Base-by-base conservation (phyloP, 2,797 vertebrate species). In the Todus mexicanus region DNA sequence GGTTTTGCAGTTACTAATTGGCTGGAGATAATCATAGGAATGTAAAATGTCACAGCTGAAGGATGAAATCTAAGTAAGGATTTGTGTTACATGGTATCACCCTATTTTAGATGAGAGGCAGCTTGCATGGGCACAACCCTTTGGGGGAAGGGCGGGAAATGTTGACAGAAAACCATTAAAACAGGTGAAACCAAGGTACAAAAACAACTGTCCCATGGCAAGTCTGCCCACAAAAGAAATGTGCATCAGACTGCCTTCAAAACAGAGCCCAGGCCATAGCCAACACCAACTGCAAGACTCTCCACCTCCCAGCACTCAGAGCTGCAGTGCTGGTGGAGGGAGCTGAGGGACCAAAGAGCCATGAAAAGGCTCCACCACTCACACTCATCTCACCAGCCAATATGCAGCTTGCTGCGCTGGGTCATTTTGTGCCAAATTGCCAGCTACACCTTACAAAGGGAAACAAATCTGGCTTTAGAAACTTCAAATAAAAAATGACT, bases 401-500 rank as follows among this genome's bases (percentile, higher is more conserved):
- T 26, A 33, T 2, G 22, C 50, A 59, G 53, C 61, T 70, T 8
- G 21, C 35, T 42, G 43, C 7, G 21, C 35, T 42, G 43, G 19
- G 18, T 64, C 5, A 1, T n/a, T 90, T 57, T 26, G 47, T 51
- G 38, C 54, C 76, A 75, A 65, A 85, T 9, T 35, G 23, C 61
- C 74, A 79, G 54, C 42, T 78, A 82, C 50, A 66, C 33, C 45
- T 82, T 8, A 57, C 42, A 47, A 29, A 78, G 48, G 60, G 64
- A 72, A 42, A 42, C 50, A 48, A 73, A 70, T 13, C 15, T 56
- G 91, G 64, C 88, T 87, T 92, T n/a, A 57, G 83, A 71, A 92
- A 87, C 54, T 74, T 89, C 65, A 85, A 71, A 83, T n/a, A 1
- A 40, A 82, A 92, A 89, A 87, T 59, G 54, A 89, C 64, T 92